Evolutionary conservation across 2,888 invertebrate species (phyloP).

Genomic region (Sinopyrophorus schimmeli): DNA sequence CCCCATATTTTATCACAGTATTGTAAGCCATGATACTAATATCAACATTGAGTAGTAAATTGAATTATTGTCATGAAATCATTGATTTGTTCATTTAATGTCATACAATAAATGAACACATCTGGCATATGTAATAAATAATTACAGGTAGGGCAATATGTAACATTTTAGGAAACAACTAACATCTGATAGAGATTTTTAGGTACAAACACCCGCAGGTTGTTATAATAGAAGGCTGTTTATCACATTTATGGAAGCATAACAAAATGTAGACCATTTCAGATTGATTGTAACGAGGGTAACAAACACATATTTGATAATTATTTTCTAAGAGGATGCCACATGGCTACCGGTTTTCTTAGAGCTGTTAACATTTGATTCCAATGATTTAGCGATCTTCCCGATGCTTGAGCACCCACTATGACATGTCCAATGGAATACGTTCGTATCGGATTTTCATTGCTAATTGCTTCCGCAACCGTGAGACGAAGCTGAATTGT

Average conservation of each 20-base stretch:
- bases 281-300: conserved; percentile 27
- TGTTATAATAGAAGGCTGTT: conserved; percentile 42
- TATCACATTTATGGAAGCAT: conserved; percentile 53
- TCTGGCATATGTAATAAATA: conserved; percentile 3
- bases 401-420: conserved; percentile 72
- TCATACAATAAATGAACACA: conserved; percentile 7
- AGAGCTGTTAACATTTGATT: conserved; percentile 81
- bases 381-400: conserved; percentile 77
- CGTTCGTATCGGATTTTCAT: conserved; percentile 59
- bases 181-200: conserved; percentile 22
- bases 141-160: conserved; percentile 15
- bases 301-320: conserved; percentile 13
- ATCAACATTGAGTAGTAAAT: conserved; percentile 19
- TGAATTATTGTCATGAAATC: conserved; percentile 17
- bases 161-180: conserved; percentile 21
- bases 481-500: conserved; percentile 75
- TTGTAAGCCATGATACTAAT: conserved; percentile 25
- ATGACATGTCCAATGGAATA: conserved; percentile 79
- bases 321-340: conserved; percentile 72
- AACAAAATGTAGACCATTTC: conserved; percentile 36
- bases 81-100: conserved; percentile 10
- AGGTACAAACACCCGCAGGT: conserved; percentile 27
- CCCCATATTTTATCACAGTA: conserved; percentile 28
- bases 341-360: conserved; percentile 81
- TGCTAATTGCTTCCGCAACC: conserved; percentile 58